Evolutionary conservation across 2,113 vertebrate species (phyloP).

Genomic region (Corythaixoides concolor): DNA sequence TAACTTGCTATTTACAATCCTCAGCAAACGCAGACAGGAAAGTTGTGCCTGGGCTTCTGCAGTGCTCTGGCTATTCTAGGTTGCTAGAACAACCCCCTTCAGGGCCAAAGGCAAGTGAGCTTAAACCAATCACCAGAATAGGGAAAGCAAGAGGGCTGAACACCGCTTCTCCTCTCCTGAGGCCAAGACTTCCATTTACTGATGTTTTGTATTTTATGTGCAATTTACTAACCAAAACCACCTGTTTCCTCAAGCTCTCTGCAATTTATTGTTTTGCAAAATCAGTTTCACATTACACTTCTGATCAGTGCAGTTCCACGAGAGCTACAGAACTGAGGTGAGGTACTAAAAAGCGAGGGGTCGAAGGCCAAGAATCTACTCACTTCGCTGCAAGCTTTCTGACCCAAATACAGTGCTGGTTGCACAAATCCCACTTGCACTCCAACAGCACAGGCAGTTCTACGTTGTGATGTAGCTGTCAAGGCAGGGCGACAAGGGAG

Average conservation of each 20-base stretch:
- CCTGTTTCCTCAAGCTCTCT: constrained; percentile 57
- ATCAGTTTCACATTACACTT: constrained; percentile 64
- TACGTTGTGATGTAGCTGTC: background rate
- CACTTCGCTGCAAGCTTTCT: background rate
- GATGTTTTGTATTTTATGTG: constrained; percentile 60
- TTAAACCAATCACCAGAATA: constrained; percentile 24
- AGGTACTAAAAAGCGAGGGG: background rate
- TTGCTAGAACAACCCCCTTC: constrained; percentile 28
- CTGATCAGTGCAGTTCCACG: constrained; percentile 40
- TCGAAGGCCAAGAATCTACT: background rate
- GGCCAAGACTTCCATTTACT: constrained; percentile 56
- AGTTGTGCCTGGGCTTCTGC: background rate
- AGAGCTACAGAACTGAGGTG: constrained; percentile 29
- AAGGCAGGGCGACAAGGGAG: background rate
- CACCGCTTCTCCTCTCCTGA: background rate
- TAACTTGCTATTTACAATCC: background rate
- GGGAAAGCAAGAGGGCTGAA: constrained; percentile 20
- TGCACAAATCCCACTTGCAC: background rate
- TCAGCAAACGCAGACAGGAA: background rate
- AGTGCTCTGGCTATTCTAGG: background rate
- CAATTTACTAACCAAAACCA: constrained; percentile 66
- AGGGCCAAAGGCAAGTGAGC: constrained; percentile 25
- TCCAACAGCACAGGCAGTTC: background rate
- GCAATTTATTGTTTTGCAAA: constrained; percentile 67
- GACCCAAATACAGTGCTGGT: background rate